These are phyloP conservation scores for Platyrinchus mystaceus DNA, from an alignment of 2,797 vertebrate genomes.

Conservation along the genomic window DNA sequence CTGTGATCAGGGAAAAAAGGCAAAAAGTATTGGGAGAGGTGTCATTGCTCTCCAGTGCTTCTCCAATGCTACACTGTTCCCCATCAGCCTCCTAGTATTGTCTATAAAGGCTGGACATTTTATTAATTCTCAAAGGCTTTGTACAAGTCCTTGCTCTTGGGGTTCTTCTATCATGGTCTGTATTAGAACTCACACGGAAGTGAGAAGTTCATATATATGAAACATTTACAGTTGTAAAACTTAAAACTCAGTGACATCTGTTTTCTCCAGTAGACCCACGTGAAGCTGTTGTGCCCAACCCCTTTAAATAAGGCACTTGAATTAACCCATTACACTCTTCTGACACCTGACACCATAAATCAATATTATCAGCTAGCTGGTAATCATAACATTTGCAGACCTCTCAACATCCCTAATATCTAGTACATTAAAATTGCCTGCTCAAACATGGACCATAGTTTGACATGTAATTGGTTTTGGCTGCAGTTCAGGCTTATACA, in stretches of 20 bases:
- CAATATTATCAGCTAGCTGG: neutral
- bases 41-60: neutral
- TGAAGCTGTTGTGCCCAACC: neutral
- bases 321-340: neutral
- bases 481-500: conserved; percentile 15
- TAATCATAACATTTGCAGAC: conserved; percentile 31
- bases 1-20: neutral
- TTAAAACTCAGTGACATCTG: neutral
- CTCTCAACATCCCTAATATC: conserved; percentile 3
- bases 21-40: neutral
- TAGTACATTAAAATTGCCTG: conserved; percentile 32
- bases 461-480: conserved; percentile 40
- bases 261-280: neutral
- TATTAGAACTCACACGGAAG: neutral
- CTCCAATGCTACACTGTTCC: neutral
- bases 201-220: neutral
- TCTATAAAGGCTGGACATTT: neutral
- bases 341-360: neutral
- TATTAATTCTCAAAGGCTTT: neutral
- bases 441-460: neutral
- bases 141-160: neutral
- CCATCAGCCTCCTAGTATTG: neutral
- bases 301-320: neutral
- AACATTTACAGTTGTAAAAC: neutral
- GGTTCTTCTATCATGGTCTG: neutral